Percentiles rank a stretch among this genome's conserved stretches.
Evolutionary conservation across 2,888 invertebrate genomes (phyloP).

Genomic region (Eupithecia vulgata): DNA sequence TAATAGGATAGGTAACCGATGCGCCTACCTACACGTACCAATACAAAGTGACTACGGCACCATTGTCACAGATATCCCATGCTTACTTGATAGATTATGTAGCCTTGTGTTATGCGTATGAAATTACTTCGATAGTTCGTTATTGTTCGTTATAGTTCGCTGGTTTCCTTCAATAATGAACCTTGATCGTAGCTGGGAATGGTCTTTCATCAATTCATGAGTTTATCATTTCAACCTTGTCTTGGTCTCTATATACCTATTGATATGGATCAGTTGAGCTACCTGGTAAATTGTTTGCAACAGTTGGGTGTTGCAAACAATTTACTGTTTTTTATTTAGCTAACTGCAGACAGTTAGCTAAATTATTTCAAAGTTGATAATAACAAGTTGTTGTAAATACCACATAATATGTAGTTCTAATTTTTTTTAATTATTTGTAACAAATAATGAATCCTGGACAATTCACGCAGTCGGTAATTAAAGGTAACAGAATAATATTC

Average conservation of each 20-base stretch:
- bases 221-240: conserved; percentile 5
- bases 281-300: no score
- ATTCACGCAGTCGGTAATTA: no score
- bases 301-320: no score
- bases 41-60: conserved; percentile 18
- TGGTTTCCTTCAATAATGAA: conserved; percentile 7
- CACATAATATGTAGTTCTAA: no score
- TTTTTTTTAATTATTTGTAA: no score
- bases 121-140: conserved; percentile 7
- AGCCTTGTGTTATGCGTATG: conserved; percentile 10
- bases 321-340: no score
- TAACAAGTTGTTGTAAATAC: no score
- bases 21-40: conserved; percentile 14
- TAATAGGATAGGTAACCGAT: conserved; percentile 30
- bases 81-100: conserved; percentile 5
- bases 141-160: conserved; percentile 11
- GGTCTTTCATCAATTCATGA: conserved; percentile 6
- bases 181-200: conserved; percentile 12
- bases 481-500: no score
- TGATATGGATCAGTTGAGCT: no score
- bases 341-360: no score
- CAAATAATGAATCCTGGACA: no score
- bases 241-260: neutral
- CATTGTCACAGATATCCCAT: conserved; percentile 12
- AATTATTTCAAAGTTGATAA: no score